These are phyloP conservation scores for Cataglyphis livida DNA, from an alignment of 2,888 invertebrate species.

Conservation along the genomic window DNA sequence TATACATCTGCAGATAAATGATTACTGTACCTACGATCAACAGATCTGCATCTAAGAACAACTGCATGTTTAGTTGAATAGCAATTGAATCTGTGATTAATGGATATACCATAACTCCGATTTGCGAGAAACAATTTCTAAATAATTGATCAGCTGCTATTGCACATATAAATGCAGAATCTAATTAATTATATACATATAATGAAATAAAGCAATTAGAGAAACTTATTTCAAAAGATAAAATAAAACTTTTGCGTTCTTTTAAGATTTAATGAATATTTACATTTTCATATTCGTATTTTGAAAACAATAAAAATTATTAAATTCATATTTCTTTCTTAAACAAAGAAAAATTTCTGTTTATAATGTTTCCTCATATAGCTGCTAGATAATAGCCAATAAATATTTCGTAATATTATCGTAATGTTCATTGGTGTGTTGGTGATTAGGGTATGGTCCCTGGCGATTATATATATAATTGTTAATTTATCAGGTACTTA, in stretches of 20 bases:
- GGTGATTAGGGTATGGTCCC: constrained; percentile 20
- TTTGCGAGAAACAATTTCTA: background rate
- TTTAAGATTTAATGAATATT: background rate
- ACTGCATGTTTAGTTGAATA: background rate
- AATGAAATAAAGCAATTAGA: background rate
- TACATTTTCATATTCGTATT: background rate
- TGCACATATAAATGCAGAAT: background rate
- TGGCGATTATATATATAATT: constrained; percentile 20
- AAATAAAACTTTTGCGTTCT: background rate
- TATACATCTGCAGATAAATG: constrained; percentile 26
- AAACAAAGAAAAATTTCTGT: background rate
- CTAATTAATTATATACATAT: background rate
- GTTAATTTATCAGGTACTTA: constrained; percentile 45
- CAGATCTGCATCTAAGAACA: constrained; percentile 5
- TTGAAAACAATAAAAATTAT: background rate
- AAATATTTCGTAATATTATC: constrained; percentile 21
- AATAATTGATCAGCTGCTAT: background rate
- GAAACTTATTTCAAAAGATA: background rate
- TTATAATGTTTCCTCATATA: background rate
- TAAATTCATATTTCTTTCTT: background rate
- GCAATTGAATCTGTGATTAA: constrained; percentile 20
- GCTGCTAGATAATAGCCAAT: background rate
- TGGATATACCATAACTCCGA: background rate
- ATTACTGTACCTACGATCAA: background rate
- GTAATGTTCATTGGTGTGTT: background rate